These are phyloP conservation scores for Candoia aspera DNA, from an alignment of 2,113 vertebrate species.

Conservation along the genomic window DNA sequence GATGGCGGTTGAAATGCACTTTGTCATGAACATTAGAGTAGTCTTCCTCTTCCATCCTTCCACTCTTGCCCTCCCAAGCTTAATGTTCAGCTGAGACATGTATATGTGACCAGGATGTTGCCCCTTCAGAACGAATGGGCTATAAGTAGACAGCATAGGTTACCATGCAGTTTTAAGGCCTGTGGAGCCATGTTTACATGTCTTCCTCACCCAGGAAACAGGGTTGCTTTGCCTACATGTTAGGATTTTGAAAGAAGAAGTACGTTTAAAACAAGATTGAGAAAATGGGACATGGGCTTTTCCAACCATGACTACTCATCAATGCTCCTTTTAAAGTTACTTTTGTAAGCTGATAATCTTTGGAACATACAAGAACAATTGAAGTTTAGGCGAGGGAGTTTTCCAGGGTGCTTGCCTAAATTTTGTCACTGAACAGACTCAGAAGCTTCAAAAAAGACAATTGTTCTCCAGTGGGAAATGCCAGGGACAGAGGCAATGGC, in stretches of 20 bases:
- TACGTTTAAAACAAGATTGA: conserved; percentile 55
- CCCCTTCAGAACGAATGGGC: conserved; percentile 58
- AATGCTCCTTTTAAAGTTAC: conserved; percentile 46
- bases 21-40: conserved; percentile 71
- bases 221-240: conserved; percentile 65
- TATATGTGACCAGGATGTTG: conserved; percentile 60
- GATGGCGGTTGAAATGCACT: conserved; percentile 72
- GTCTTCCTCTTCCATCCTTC: conserved; percentile 51
- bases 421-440: conserved; percentile 63
- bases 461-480: conserved; percentile 60
- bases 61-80: conserved; percentile 53
- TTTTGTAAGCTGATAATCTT: conserved; percentile 71
- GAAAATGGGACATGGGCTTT: conserved; percentile 56
- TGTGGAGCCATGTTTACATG: conserved; percentile 70
- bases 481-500: conserved; percentile 69
- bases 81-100: conserved; percentile 67
- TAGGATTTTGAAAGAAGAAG: conserved; percentile 54
- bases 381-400: conserved; percentile 73
- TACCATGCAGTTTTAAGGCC: conserved; percentile 72
- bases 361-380: conserved; percentile 66
- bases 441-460: conserved; percentile 68
- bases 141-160: conserved; percentile 64
- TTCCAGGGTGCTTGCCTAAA: conserved; percentile 70
- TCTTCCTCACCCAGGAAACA: conserved; percentile 74
- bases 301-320: conserved; percentile 63